Conservation (phyloP, 2,888 invertebrate genomes). For the Theretra japonica region DNA sequence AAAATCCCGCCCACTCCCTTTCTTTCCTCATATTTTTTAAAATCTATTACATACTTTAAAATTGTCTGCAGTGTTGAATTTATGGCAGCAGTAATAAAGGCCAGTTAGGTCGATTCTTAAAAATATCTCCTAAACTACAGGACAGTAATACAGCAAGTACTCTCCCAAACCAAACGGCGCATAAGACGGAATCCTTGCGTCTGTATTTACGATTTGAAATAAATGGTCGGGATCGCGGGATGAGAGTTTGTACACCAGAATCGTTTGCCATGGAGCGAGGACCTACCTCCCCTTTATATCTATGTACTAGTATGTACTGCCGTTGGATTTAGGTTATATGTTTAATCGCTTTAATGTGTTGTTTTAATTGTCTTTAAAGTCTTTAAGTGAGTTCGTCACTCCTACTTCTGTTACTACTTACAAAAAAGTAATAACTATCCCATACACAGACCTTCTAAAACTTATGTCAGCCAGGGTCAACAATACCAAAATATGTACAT, state of each 20-base stretch:
- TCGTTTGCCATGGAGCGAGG: slow-evolving; percentile 19
- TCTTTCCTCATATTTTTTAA: too few relatives aligned
- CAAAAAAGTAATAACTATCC: too few relatives aligned
- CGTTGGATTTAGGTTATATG: background rate
- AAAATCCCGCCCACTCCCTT: too few relatives aligned
- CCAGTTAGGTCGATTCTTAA: too few relatives aligned
- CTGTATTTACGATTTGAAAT: slow-evolving; percentile 73
- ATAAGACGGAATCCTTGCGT: slow-evolving; percentile 59
- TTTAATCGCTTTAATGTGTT: background rate
- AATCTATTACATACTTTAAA: too few relatives aligned
- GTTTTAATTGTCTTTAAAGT: background rate
- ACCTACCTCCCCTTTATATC: background rate
- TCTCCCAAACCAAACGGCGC: slow-evolving; percentile 49
- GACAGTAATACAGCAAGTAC: background rate
- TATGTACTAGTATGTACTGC: slow-evolving; percentile 12
- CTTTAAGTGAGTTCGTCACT: too few relatives aligned
- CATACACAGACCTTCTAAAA: too few relatives aligned
- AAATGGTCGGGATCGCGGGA: slow-evolving; percentile 58
- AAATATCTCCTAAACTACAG: background rate
- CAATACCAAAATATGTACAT: too few relatives aligned
- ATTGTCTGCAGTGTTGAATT: too few relatives aligned
- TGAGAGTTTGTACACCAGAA: slow-evolving; percentile 24
- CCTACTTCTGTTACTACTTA: too few relatives aligned
- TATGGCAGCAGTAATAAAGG: too few relatives aligned
- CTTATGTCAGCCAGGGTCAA: too few relatives aligned